phyloP scores from a whole-genome alignment of 2,797 vertebrate genomes.

The Eulemur mongoz region DNA sequence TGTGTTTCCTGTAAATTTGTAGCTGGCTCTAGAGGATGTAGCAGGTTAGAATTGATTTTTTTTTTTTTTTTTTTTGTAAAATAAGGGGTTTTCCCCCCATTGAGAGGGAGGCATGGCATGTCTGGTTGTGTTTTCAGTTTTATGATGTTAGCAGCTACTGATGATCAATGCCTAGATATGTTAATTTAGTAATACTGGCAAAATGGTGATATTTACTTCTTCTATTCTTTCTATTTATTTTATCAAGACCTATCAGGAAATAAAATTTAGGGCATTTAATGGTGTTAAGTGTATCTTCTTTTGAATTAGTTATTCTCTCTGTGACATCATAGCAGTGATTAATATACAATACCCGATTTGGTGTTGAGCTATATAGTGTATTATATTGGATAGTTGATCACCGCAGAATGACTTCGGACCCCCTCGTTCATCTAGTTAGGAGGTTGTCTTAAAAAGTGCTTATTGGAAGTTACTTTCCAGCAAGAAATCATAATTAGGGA shows the following conservation, averaged over 20 bases:
- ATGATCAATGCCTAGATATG: not conserved
- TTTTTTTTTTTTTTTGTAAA: not conserved
- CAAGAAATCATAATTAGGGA: not conserved
- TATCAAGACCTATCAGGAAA: slow-evolving; percentile 1
- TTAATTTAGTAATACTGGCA: not conserved
- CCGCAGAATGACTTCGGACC: not conserved
- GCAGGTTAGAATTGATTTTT: not conserved
- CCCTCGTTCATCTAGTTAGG: not conserved
- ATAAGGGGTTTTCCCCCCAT: not conserved
- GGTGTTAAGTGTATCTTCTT: not conserved
- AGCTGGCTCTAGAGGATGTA: not conserved
- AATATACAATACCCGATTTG: not conserved
- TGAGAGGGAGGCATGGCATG: not conserved
- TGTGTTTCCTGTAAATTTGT: not conserved
- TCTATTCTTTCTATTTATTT: not conserved
- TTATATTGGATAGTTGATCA: not conserved
- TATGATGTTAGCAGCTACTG: not conserved
- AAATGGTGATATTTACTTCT: not conserved
- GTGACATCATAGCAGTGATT: slow-evolving; percentile 14
- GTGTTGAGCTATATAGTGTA: not conserved
- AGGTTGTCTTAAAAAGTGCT: not conserved
- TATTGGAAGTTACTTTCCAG: not conserved
- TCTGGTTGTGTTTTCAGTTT: slow-evolving; percentile 25
- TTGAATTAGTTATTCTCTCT: slow-evolving; percentile 36
- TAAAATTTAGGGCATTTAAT: not conserved